These are phyloP conservation scores for Proisotoma minuta DNA, from an alignment of 2,888 invertebrate species.

Conservation along the genomic window DNA sequence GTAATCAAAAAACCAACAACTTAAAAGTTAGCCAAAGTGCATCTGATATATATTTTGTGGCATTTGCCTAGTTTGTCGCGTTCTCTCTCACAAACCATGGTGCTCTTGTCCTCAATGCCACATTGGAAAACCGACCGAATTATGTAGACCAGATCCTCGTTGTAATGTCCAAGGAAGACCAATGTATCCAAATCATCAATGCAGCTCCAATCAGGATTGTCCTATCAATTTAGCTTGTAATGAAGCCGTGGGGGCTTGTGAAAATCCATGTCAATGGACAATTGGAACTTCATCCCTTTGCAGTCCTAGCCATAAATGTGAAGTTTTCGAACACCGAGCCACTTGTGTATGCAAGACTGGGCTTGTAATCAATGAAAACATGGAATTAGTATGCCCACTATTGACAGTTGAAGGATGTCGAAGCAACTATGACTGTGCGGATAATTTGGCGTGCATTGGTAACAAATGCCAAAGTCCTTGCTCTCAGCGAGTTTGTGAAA, in stretches of 20 bases:
- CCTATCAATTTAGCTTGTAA: slow-evolving; percentile 71
- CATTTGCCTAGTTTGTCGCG: slow-evolving; percentile 62
- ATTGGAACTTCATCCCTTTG: slow-evolving; percentile 63
- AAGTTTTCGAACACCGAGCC: slow-evolving; percentile 76
- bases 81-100: slow-evolving; percentile 75
- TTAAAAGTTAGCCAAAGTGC: no score
- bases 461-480: slow-evolving; percentile 84
- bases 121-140: slow-evolving; percentile 72
- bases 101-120: slow-evolving; percentile 86
- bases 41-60: no score
- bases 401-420: slow-evolving; percentile 72
- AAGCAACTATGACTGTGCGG: slow-evolving; percentile 73
- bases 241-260: slow-evolving; percentile 64
- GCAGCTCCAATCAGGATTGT: slow-evolving; percentile 67
- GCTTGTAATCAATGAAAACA: slow-evolving; percentile 79
- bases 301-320: slow-evolving; percentile 77
- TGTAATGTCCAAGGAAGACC: slow-evolving; percentile 59
- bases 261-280: slow-evolving; percentile 65
- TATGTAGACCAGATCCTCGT: slow-evolving; percentile 73
- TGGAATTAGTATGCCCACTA: slow-evolving; percentile 69
- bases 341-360: slow-evolving; percentile 85
- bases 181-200: slow-evolving; percentile 57
- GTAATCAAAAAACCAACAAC: no score
- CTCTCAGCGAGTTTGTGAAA: slow-evolving; percentile 66
- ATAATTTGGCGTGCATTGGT: slow-evolving; percentile 76